phyloP scores from a whole-genome alignment of 2,113 vertebrate species.

The Tretioscincus oriximinensis region DNA sequence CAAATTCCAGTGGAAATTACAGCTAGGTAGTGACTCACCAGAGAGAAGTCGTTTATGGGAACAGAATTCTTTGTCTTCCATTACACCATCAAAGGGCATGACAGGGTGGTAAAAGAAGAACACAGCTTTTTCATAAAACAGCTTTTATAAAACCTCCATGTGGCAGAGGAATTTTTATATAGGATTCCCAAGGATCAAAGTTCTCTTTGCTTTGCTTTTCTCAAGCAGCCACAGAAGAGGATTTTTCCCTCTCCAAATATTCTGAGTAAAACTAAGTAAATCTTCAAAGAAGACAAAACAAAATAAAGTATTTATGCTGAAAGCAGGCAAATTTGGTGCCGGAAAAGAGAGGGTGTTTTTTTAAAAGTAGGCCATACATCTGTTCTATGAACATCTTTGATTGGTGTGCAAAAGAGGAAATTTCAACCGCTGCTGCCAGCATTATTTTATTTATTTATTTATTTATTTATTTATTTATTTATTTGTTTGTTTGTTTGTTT shows the following conservation, averaged over 20 bases:
- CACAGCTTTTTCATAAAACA: slow-evolving; percentile 9
- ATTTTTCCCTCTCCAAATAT: background rate
- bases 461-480: too few species aligned
- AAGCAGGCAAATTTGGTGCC: background rate
- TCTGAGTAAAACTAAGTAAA: background rate
- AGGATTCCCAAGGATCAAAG: slow-evolving; percentile 19
- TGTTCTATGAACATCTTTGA: too few species aligned
- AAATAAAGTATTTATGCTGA: background rate
- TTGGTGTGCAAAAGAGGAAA: too few species aligned
- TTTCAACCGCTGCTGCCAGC: too few species aligned
- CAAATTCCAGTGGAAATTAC: background rate
- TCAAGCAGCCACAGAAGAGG: background rate
- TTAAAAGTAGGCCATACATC: too few species aligned
- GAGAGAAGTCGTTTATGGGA: background rate
- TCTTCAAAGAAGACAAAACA: background rate
- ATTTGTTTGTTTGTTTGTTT: too few species aligned
- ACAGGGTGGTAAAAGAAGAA: slow-evolving; percentile 2
- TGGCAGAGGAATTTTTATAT: background rate
- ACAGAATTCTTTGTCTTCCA: background rate
- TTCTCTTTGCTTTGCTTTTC: slow-evolving; percentile 1
- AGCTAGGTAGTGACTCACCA: background rate
- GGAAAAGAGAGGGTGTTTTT: background rate
- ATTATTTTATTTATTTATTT: too few species aligned
- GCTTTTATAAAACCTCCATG: background rate
- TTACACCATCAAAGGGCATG: slow-evolving; percentile 3